Conservation (phyloP, 2,113 vertebrate genomes). For the Delphinus delphis region DNA sequence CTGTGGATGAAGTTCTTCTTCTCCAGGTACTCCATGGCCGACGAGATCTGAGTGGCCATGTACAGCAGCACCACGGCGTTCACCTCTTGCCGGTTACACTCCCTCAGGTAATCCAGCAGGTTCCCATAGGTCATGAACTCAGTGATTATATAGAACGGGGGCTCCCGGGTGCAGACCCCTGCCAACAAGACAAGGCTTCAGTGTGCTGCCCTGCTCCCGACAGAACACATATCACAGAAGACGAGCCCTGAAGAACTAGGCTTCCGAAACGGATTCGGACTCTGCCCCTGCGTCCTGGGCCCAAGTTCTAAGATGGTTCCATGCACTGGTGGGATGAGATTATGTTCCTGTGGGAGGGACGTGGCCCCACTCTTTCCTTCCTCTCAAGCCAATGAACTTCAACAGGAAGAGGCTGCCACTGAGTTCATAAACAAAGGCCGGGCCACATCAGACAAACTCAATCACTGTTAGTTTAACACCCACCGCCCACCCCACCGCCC, state of each 20-base stretch:
- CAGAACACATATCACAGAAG: too few relatives aligned
- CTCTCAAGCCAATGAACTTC: not conserved
- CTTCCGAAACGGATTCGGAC: fast-evolving
- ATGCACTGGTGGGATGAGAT: not conserved
- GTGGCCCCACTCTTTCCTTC: fast-evolving
- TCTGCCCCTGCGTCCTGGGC: not conserved
- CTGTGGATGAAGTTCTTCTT: conserved; percentile 99
- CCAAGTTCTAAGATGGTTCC: fast-evolving
- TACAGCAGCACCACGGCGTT: conserved; percentile 97
- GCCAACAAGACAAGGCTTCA: conserved; percentile 32
- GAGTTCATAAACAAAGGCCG: not conserved
- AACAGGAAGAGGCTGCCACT: not conserved
- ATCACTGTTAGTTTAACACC: not conserved
- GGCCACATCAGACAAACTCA: not conserved
- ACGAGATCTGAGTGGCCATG: conserved; percentile 99
- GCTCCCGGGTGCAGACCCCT: conserved; percentile 98
- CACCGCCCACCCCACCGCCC: too few relatives aligned
- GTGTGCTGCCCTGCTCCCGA: not conserved
- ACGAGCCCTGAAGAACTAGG: not conserved
- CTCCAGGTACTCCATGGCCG: conserved; percentile 99
- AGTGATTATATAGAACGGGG: conserved; percentile 98
- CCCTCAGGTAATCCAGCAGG: conserved; percentile 95
- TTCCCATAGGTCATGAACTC: conserved; percentile 99
- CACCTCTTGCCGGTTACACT: conserved; percentile 97
- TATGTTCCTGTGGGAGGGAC: fast-evolving